These are phyloP conservation scores for Eueremaeus valkanovi DNA, from an alignment of 2,888 invertebrate genomes.

Conservation along the genomic window DNA sequence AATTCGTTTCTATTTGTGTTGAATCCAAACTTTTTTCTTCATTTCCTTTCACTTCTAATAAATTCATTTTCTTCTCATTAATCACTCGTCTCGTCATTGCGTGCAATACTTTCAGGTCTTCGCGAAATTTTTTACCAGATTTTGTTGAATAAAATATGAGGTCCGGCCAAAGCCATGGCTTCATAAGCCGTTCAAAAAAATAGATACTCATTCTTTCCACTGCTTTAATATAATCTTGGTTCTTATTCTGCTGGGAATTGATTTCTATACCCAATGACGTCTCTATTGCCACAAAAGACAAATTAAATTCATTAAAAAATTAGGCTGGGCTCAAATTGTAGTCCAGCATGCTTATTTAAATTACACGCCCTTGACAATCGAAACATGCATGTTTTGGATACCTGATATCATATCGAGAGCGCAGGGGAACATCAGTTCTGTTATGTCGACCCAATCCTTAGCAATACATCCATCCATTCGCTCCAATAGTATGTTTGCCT, in stretches of 20 bases:
- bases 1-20: too few relatives aligned
- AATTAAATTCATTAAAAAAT: background rate
- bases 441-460: constrained; percentile 13
- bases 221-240: background rate
- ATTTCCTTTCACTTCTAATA: background rate
- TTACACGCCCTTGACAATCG: too few relatives aligned
- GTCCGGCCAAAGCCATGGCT: constrained; percentile 27
- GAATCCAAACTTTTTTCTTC: background rate
- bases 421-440: constrained; percentile 45
- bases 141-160: background rate
- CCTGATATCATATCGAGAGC: constrained; percentile 46
- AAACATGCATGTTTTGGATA: background rate
- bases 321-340: too few relatives aligned
- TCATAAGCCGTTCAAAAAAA: background rate
- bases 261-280: background rate
- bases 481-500: constrained; percentile 44
- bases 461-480: constrained; percentile 33
- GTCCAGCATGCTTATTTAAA: too few relatives aligned
- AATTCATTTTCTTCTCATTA: constrained; percentile 23
- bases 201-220: background rate
- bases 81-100: constrained; percentile 26
- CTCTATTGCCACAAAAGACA: background rate
- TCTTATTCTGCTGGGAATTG: background rate
- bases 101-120: constrained; percentile 15
- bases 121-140: background rate